Conservation (phyloP, 2,888 invertebrate species). For the Coelopa pilipes region DNA sequence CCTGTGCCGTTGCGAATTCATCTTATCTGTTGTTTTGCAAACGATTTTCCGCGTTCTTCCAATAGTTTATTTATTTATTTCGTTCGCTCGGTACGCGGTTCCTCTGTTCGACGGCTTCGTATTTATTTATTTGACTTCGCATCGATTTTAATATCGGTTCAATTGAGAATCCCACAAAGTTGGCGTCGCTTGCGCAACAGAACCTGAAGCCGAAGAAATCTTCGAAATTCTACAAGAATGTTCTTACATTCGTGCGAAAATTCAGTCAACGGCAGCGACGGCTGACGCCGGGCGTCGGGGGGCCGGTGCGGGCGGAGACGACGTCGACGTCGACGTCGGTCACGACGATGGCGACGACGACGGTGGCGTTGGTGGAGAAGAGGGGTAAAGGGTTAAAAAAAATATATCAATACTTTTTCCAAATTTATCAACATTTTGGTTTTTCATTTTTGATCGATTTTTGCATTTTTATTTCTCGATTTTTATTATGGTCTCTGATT, state of each 20-base stretch:
- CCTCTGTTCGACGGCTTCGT: too few relatives aligned
- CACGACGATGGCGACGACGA: too few relatives aligned
- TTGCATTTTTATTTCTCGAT: not conserved
- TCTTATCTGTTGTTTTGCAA: too few relatives aligned
- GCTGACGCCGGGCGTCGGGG: not conserved
- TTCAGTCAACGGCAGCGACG: conserved; percentile 37
- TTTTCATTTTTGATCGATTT: not conserved
- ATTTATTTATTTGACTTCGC: too few relatives aligned
- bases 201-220: conserved; percentile 14
- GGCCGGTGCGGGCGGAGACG: not conserved
- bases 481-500: not conserved
- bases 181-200: not conserved
- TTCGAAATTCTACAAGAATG: conserved; percentile 41
- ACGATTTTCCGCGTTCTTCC: too few relatives aligned
- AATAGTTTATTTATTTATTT: too few relatives aligned
- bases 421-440: too few relatives aligned
- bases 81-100: too few relatives aligned
- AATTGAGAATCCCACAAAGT: conserved; percentile 1
- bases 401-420: not conserved
- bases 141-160: not conserved
- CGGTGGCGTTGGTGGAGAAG: too few relatives aligned
- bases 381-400: too few relatives aligned
- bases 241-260: conserved; percentile 45
- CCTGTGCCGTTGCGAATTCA: too few relatives aligned
- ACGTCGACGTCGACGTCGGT: not conserved